These are phyloP conservation scores for Phaedon cochleariae DNA, from an alignment of 2,888 invertebrate species.

Conservation along the genomic window DNA sequence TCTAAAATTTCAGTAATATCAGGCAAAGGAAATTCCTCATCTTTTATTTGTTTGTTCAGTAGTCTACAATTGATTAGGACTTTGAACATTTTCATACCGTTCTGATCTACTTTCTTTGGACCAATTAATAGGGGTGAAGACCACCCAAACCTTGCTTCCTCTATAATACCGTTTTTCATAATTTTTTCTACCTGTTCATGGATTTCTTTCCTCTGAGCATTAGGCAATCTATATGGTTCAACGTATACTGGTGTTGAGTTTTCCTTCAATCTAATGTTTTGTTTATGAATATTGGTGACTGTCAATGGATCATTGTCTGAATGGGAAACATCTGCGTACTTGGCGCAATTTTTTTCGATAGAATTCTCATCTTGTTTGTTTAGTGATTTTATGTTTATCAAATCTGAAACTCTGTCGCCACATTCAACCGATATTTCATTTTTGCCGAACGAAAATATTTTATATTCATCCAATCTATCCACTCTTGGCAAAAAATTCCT, in stretches of 20 bases:
- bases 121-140: slow-evolving; percentile 40
- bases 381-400: slow-evolving; percentile 2
- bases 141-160: slow-evolving; percentile 39
- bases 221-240: no score
- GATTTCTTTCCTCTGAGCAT: no score
- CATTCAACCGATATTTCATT: background rate
- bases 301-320: slow-evolving; percentile 39
- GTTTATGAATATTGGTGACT: slow-evolving; percentile 34
- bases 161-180: slow-evolving; percentile 40
- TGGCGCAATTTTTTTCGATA: slow-evolving; percentile 32
- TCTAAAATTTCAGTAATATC: slow-evolving; percentile 44
- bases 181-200: slow-evolving; percentile 40
- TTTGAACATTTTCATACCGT: slow-evolving; percentile 36
- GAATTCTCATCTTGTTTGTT: slow-evolving; percentile 29
- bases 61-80: slow-evolving; percentile 39
- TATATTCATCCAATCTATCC: no score
- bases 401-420: background rate
- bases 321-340: slow-evolving; percentile 37
- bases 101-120: slow-evolving; percentile 31
- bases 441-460: no score
- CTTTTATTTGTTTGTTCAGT: slow-evolving; percentile 23
- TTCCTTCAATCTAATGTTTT: no score
- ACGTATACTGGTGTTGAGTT: no score
- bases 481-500: background rate
- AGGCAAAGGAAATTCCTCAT: slow-evolving; percentile 20